phyloP scores from a whole-genome alignment of 1,140 invertebrate species.

The Heliconius nattereri region DNA sequence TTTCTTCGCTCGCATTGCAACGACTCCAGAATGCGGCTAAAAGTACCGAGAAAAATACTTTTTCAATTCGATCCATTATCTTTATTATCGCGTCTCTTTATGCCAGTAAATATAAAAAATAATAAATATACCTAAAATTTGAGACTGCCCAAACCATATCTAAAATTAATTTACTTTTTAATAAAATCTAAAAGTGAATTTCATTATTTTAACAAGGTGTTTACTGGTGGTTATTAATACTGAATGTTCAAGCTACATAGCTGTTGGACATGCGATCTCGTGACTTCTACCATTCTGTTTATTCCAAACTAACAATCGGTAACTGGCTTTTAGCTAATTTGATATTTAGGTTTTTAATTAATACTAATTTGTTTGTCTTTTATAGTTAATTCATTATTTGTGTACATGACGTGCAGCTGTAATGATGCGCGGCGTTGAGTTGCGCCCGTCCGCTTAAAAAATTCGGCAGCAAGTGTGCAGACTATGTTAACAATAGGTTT shows the following conservation, averaged over 20 bases:
- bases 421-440: no score
- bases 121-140: no score
- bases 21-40: no score
- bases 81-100: no score
- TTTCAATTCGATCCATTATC: no score
- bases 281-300: slow-evolving; percentile 36
- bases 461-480: no score
- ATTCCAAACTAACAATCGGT: background rate
- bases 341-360: slow-evolving; percentile 1
- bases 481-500: no score
- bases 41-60: no score
- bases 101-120: no score
- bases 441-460: no score
- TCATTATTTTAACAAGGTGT: slow-evolving; percentile 38
- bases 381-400: background rate
- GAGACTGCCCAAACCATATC: background rate
- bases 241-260: slow-evolving; percentile 39
- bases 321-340: slow-evolving; percentile 15
- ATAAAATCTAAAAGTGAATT: background rate
- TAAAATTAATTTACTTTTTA: background rate
- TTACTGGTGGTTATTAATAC: slow-evolving; percentile 42
- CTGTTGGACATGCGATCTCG: slow-evolving; percentile 38
- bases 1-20: no score
- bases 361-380: background rate
- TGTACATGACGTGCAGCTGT: background rate